phyloP scores from a whole-genome alignment of 1,140 invertebrate species.

The Atopsyche davidsoni region DNA sequence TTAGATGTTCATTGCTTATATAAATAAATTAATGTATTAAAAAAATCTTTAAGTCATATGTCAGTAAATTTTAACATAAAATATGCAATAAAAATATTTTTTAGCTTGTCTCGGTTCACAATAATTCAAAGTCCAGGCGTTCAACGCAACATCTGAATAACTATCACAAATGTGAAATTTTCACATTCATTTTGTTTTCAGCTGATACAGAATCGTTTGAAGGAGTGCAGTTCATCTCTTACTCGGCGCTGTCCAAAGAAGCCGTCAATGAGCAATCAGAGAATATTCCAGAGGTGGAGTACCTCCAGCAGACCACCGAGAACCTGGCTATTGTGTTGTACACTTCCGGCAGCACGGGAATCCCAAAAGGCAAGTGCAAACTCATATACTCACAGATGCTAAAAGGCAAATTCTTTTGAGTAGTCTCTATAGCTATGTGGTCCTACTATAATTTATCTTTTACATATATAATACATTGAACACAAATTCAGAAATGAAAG shows the following conservation, averaged over 20 bases:
- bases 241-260: constrained; percentile 44
- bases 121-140: too few relatives aligned
- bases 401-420: too few relatives aligned
- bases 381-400: too few relatives aligned
- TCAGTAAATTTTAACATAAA: constrained; percentile 3
- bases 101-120: background rate
- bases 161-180: constrained; percentile 32
- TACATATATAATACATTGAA: too few relatives aligned
- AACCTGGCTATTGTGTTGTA: constrained; percentile 76
- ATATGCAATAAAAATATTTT: constrained; percentile 2
- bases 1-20: too few relatives aligned
- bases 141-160: too few relatives aligned
- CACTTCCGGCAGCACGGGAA: constrained; percentile 88
- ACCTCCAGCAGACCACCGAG: constrained; percentile 31
- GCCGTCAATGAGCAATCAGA: constrained; percentile 39
- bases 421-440: too few relatives aligned
- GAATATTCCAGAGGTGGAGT: constrained; percentile 31
- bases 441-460: too few relatives aligned
- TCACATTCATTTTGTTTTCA: constrained; percentile 3
- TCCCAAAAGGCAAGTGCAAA: constrained; percentile 93
- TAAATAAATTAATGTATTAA: too few relatives aligned
- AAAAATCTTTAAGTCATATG: too few relatives aligned
- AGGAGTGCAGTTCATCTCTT: constrained; percentile 35
- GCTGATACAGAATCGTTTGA: constrained; percentile 19
- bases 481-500: too few relatives aligned